These are phyloP conservation scores for Apteryx mantelli DNA, from an alignment of 2,113 vertebrate genomes.

Conservation along the genomic window DNA sequence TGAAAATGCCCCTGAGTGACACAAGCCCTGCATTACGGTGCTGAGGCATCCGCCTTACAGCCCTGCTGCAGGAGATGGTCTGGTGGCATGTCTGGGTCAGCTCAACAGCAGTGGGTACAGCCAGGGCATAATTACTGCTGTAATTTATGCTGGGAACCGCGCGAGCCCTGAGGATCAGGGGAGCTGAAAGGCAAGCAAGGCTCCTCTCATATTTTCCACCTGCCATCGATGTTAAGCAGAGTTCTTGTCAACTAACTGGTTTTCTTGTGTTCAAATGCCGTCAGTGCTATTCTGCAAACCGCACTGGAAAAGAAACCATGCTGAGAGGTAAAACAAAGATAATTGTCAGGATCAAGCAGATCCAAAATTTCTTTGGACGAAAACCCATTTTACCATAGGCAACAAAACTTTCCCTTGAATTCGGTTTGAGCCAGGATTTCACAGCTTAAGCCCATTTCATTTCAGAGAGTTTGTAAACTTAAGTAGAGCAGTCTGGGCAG, in stretches of 20 bases:
- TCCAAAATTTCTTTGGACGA: not conserved
- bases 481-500: not conserved
- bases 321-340: not conserved
- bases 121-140: not conserved
- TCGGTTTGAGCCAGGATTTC: not conserved
- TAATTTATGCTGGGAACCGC: fast-evolving
- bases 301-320: not conserved
- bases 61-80: too few species aligned
- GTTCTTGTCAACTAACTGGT: not conserved
- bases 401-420: not conserved
- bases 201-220: fast-evolving
- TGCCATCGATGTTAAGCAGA: not conserved
- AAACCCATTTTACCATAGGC: not conserved
- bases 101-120: not conserved
- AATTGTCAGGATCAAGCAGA: not conserved
- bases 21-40: not conserved
- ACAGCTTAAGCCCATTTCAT: not conserved
- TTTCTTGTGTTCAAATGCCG: not conserved
- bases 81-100: not conserved
- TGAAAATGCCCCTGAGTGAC: not conserved
- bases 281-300: not conserved
- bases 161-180: not conserved
- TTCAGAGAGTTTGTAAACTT: not conserved
- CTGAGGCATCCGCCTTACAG: too few species aligned
- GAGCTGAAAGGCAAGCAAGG: not conserved